Base-by-base conservation (phyloP, 2,113 vertebrate genomes). In the Pogona vitticeps region DNA sequence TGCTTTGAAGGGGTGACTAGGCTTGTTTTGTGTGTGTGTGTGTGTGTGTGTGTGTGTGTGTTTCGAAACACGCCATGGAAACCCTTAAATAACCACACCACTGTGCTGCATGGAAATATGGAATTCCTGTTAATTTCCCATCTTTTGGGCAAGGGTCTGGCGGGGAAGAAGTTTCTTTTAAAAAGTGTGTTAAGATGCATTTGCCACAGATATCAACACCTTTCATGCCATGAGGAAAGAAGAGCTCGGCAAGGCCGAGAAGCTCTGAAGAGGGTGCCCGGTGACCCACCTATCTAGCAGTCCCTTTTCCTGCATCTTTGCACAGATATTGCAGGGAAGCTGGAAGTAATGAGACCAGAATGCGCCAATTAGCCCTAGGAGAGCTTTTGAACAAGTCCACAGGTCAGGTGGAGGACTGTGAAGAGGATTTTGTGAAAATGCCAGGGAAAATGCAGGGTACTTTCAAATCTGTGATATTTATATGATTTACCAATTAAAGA, bases 21-120 rank as follows among this genome's bases (percentile, higher is more conserved):
- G 93, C 90, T 93, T 75, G 40, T 21, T 21, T 10, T 52, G 5
- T 52, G 5, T 52, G 46, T 52, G 46, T 52, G 46, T 52, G 46
- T 52, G 46, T 52, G 67, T 14, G 28, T 10, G 67, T 21, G 13
- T 58, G 9, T 68, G 26, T 31, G 6, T 31, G 65, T 68, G 23
- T 59, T 40, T 95, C 94, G 93, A 71, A 88, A 91, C 92, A 92
- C 88, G 88, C 91, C 92, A 91, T 95, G 90, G 92, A 93, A 93
- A 91, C 93, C 89, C 94, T 94, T 93, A 93, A 93, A 95, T 95
- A 96, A 95, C 95, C 94, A 95, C 94, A 95, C 90, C 86, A 93
- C 92, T 93, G 92, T 93, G 93, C 92, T 91, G 89, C 94, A 94
- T 96, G 91, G 92, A 95, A 96, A 96, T 95, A 95, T 92, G 94